A percentile compares a stretch with the other conserved stretches of the same genome.
Evolutionary conservation across 2,888 invertebrate species (phyloP).

Genomic region (Tetramorium bicarinatum): DNA sequence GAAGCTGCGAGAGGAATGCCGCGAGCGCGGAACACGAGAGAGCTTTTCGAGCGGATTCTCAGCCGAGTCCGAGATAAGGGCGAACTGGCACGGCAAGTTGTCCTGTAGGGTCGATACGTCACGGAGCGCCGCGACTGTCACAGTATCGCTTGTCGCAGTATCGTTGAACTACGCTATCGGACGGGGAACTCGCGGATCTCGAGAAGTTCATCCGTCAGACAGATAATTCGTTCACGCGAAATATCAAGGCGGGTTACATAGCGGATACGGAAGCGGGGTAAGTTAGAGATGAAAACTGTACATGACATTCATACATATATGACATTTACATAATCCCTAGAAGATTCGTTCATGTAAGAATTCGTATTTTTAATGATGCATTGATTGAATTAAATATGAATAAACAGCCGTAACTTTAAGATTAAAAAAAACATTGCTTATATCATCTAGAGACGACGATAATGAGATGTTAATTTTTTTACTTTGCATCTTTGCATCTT

Average conservation of each 20-base stretch:
- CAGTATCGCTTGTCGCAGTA: neutral
- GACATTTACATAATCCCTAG: neutral
- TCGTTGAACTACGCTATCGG: neutral
- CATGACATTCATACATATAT: no score
- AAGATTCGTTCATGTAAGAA: neutral
- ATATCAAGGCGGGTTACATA: neutral
- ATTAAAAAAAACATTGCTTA: neutral
- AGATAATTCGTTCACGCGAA: constrained; percentile 5
- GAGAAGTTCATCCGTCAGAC: constrained; percentile 12
- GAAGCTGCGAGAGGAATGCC: constrained; percentile 21
- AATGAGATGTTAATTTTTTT: neutral
- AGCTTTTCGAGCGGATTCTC: constrained; percentile 41
- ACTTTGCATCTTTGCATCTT: neutral
- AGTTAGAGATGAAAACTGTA: neutral
- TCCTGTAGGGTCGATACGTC: constrained; percentile 27
- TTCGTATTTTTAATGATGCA: neutral
- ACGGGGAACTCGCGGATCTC: constrained; percentile 8
- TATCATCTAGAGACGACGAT: neutral
- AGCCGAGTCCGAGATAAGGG: constrained; percentile 30
- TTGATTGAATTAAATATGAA: no score
- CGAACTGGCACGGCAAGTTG: constrained; percentile 14
- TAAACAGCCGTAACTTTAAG: neutral
- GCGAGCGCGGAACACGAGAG: constrained; percentile 3
- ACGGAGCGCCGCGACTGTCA: constrained; percentile 1
- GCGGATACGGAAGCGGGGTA: neutral